Evolutionary conservation across 2,888 invertebrate genomes (phyloP).

Genomic region (Andrena marginata): DNA sequence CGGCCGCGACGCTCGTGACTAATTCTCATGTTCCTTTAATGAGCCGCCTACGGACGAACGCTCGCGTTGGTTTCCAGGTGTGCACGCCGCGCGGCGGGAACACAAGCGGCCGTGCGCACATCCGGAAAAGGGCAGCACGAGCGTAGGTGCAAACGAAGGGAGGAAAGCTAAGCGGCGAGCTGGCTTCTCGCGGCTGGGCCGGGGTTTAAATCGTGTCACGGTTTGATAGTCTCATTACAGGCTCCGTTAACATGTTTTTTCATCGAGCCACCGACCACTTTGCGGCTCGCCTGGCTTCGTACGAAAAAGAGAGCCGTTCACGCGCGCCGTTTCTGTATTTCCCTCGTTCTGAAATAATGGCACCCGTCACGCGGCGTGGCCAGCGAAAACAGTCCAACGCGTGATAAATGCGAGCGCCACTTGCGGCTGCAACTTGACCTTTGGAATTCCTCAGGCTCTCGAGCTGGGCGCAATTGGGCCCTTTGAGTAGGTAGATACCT

Average conservation of each 20-base stretch:
- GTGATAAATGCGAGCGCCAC: constrained; percentile 13
- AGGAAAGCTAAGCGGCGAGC: constrained; percentile 49
- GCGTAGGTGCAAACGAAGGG: constrained; percentile 57
- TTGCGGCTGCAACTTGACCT: not conserved
- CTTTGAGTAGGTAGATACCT: too few relatives aligned
- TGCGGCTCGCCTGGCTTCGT: constrained; percentile 1
- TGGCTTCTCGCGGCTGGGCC: constrained; percentile 49
- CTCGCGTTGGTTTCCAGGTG: constrained; percentile 51
- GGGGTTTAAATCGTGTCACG: constrained; percentile 75
- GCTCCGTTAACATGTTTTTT: constrained; percentile 78
- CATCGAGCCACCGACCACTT: constrained; percentile 35
- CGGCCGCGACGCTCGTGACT: constrained; percentile 49
- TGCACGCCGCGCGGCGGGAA: constrained; percentile 34
- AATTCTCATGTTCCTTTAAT: constrained; percentile 74
- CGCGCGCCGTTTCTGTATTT: constrained; percentile 13
- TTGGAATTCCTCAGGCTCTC: not conserved
- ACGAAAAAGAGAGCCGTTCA: constrained; percentile 10
- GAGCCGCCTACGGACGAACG: constrained; percentile 61
- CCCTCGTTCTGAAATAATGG: constrained; percentile 35
- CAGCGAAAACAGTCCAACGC: constrained; percentile 12
- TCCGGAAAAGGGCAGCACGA: constrained; percentile 49
- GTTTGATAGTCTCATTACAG: constrained; percentile 81
- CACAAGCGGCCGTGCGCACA: constrained; percentile 26
- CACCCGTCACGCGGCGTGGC: constrained; percentile 47
- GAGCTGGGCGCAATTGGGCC: not conserved